Evolutionary conservation across 2,797 vertebrate species (phyloP).

Genomic region (Potorous gilbertii): DNA sequence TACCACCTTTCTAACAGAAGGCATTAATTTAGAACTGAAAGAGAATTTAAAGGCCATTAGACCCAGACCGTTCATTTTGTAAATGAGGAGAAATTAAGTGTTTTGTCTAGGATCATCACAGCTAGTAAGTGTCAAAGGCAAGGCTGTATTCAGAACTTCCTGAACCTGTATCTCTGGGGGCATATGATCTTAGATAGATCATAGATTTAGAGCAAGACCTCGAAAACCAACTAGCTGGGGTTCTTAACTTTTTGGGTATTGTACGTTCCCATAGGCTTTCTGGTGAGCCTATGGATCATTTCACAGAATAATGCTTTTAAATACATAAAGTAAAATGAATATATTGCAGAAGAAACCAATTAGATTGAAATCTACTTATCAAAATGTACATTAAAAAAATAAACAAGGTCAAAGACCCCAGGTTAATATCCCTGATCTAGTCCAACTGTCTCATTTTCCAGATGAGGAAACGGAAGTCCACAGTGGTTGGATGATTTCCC

Average conservation of each 20-base stretch:
- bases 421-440: neutral
- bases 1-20: neutral
- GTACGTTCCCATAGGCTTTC: neutral
- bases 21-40: neutral
- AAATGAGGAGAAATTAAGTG: neutral
- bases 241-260: neutral
- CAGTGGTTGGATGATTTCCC: neutral
- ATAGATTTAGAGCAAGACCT: neutral
- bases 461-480: neutral
- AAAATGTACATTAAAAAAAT: neutral
- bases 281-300: neutral
- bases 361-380: neutral
- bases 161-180: neutral
- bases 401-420: neutral
- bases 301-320: neutral
- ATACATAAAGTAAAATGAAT: neutral
- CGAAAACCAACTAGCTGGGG: neutral
- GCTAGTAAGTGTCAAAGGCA: neutral
- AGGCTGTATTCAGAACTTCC: neutral
- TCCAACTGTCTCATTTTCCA: neutral
- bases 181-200: neutral
- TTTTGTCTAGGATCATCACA: neutral
- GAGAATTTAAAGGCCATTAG: neutral
- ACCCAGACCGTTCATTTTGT: neutral
- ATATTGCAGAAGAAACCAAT: neutral